Base-by-base conservation (phyloP, 2,888 invertebrate genomes). In the Lasius platythorax region DNA sequence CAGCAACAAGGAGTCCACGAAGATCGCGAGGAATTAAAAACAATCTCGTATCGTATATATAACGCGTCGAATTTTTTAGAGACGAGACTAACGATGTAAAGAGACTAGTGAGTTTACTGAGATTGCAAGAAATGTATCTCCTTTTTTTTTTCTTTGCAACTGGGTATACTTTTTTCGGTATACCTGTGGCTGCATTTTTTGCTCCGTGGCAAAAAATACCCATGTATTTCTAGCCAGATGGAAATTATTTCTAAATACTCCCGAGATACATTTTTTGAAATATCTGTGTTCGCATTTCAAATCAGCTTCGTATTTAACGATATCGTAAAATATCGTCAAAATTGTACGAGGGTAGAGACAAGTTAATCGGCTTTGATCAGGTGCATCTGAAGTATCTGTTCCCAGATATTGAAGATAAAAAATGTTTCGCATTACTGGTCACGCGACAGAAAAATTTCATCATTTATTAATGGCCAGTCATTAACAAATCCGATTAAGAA, bases 1-100 rank as follows among this genome's bases (percentile, higher is more conserved):
- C 63, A 92, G 93, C 83, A 93, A 93, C 82, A 95, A 94, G 82
- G 95, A 95, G 58, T 94, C 95, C 3, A 89, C 94, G 15, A 95
- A 95, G 83, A 92, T 95, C 58, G 73, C 90, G 50, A 91, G 91
- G 82, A 90, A 90, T 66, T 90, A 66, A 87, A 87, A 70, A 15
- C 8, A 30, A 18, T 15, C 1, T 66, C 23, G 64, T n/a, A 40
- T 28, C 30, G 11, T 81, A 50, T 15, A 50, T 46, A 30, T 33
- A 30, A 2, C 18, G 18, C n/a, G 28, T 74, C 50, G 37, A 74
- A 74, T 85, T 15, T 11, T n/a, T 72, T 23, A 46, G 53, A 56
- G 53, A 63, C 50, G 40, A 63, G 30, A 56, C 40, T 43, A 75
- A 53, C 66, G 76, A 76, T 64, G 56, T 61, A 63, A 37, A 67